Conservation (phyloP, 2,888 invertebrate species). For the Eupithecia tripunctaria region DNA sequence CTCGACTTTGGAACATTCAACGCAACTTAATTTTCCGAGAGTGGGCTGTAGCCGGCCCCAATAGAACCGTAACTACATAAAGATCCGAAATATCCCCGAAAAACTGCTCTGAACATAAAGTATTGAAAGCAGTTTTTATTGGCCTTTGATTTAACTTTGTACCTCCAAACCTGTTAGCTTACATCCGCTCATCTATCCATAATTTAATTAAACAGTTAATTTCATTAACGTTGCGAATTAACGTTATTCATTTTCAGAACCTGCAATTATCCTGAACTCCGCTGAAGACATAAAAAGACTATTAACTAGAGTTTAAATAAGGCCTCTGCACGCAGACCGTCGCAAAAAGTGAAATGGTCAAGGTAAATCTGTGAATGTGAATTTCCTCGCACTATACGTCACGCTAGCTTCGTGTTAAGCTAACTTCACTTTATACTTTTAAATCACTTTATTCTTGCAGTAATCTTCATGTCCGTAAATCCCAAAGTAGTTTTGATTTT, state of each 20-base stretch:
- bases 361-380: conserved; percentile 81
- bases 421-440: conserved; percentile 76
- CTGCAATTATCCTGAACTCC: conserved; percentile 78
- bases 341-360: conserved; percentile 82
- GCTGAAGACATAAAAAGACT: conserved; percentile 71
- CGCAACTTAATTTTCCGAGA: conserved; percentile 8
- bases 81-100: not conserved
- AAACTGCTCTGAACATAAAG: not conserved
- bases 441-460: conserved; percentile 72
- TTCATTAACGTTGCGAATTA: conserved; percentile 63
- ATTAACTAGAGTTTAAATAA: conserved; percentile 54
- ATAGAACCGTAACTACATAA: not conserved
- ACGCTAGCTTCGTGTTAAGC: conserved; percentile 79
- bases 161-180: not conserved
- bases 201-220: conserved; percentile 25
- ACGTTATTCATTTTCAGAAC: conserved; percentile 68
- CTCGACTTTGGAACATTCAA: conserved; percentile 16
- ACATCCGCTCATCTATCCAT: not conserved
- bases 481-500: not conserved
- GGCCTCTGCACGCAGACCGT: conserved; percentile 57
- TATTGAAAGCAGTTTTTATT: not conserved
- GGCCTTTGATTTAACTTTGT: not conserved
- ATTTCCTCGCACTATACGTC: conserved; percentile 72
- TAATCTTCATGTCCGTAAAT: not conserved
- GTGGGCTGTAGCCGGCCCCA: not conserved